A percentile compares a stretch with the other conserved stretches of the same genome.
These are phyloP conservation scores for Minunthozetes semirufus DNA, from an alignment of 2,888 invertebrate species.

Conservation along the genomic window DNA sequence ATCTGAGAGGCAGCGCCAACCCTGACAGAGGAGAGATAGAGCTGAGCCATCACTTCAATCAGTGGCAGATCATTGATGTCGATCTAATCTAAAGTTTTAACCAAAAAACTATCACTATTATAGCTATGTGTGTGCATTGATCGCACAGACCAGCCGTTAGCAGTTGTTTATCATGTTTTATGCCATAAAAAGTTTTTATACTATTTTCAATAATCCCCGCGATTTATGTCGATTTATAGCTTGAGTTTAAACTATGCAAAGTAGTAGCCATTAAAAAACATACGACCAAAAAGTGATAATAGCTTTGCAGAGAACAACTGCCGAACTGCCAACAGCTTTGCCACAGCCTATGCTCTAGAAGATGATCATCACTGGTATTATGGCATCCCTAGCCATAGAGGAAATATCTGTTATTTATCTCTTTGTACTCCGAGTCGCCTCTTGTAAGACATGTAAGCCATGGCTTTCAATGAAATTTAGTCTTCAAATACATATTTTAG, in stretches of 20 bases:
- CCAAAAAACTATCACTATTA: not conserved
- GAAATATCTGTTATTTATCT: constrained; percentile 31
- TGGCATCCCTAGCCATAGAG: constrained; percentile 28
- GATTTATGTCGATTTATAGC: constrained; percentile 20
- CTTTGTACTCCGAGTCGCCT: not conserved
- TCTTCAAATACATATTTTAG: constrained; percentile 19
- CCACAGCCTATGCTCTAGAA: not conserved
- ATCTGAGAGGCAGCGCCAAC: not conserved
- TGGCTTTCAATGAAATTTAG: constrained; percentile 15
- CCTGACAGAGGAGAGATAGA: not conserved
- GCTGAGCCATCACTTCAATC: not conserved
- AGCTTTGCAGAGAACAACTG: constrained; percentile 17
- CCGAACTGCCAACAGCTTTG: constrained; percentile 14
- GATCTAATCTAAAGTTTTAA: constrained; percentile 21
- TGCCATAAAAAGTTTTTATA: constrained; percentile 24
- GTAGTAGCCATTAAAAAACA: constrained; percentile 31
- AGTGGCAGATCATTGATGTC: constrained; percentile 1
- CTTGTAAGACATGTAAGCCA: constrained; percentile 25
- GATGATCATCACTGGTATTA: constrained; percentile 28
- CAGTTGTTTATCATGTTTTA: constrained; percentile 31
- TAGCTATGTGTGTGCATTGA: constrained; percentile 4
- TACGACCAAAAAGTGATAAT: constrained; percentile 31
- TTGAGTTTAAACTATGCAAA: constrained; percentile 14
- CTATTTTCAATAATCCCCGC: constrained; percentile 20
- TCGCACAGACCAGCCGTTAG: constrained; percentile 5